Conservation (phyloP, 2,888 invertebrate genomes). For the Morpho helenor region DNA sequence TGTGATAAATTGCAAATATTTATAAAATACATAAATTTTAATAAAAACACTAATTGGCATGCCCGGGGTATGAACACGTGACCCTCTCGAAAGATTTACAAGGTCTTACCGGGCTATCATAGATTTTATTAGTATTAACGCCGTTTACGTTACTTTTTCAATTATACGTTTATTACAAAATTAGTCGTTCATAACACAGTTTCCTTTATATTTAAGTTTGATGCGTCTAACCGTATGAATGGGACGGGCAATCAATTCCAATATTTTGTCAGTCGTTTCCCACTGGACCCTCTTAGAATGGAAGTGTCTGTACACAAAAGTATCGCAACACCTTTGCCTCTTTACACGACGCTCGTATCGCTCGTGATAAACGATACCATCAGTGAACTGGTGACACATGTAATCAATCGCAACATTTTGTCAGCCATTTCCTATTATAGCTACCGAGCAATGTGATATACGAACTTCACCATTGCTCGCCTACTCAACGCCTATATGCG, state of each 20-base stretch:
- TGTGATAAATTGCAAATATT: no score
- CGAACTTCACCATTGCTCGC: not conserved
- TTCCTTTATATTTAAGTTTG: no score
- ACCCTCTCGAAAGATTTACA: no score
- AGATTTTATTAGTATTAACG: no score
- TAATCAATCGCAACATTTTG: slow-evolving; percentile 21
- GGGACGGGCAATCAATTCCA: not conserved
- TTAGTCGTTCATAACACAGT: no score
- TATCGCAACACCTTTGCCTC: slow-evolving; percentile 2
- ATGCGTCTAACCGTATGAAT: no score
- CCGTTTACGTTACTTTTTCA: no score
- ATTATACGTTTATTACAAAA: no score
- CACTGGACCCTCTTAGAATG: not conserved
- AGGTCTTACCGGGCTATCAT: no score
- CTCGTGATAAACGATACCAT: slow-evolving; percentile 13
- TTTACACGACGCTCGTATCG: slow-evolving; percentile 4
- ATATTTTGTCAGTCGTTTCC: not conserved
- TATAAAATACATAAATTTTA: no score
- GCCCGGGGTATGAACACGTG: no score
- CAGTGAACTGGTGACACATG: slow-evolving; percentile 15
- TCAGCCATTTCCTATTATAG: slow-evolving; percentile 13
- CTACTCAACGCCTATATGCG: not conserved
- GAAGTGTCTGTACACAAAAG: not conserved
- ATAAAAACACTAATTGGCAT: no score
- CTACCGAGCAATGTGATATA: not conserved